These are phyloP conservation scores for Leptonema lineaticorne DNA, from an alignment of 1,140 invertebrate genomes.

Conservation along the genomic window DNA sequence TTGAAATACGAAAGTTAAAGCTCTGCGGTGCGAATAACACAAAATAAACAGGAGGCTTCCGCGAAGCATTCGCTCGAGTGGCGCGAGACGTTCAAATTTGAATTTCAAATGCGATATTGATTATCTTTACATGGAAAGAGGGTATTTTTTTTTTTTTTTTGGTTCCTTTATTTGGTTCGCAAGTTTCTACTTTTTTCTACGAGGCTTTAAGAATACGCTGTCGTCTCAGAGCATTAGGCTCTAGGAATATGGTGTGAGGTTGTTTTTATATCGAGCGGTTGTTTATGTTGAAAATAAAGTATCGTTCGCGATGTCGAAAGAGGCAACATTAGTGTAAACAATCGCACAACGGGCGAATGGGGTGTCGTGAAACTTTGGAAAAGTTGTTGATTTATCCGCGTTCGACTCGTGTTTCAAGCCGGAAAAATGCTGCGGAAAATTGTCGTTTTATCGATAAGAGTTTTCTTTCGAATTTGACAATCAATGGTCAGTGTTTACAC, in stretches of 20 bases:
- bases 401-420: no score
- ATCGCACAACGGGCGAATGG: no score
- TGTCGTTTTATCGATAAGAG: no score
- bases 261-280: slow-evolving; percentile 24
- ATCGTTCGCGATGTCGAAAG: slow-evolving; percentile 33
- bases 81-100: slow-evolving; percentile 30
- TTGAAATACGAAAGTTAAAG: no score
- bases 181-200: no score
- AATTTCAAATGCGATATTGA: slow-evolving; percentile 41
- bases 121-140: slow-evolving; percentile 28
- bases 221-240: slow-evolving; percentile 11
- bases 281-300: slow-evolving; percentile 37
- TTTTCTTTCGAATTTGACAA: no score
- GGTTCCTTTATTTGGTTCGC: not conserved
- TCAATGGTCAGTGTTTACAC: no score
- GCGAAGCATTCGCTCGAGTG: not conserved
- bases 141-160: slow-evolving; percentile 15
- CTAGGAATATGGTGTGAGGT: no score
- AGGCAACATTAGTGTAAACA: slow-evolving; percentile 39
- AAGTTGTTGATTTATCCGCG: slow-evolving; percentile 34
- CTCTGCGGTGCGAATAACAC: slow-evolving; percentile 28
- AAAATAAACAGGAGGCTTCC: slow-evolving; percentile 30
- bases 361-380: slow-evolving; percentile 19
- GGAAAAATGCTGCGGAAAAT: no score
- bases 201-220: no score